Percentiles rank a stretch among this genome's conserved stretches.
Evolutionary conservation across 1,140 invertebrate genomes (phyloP).

Genomic region (Heliconius melpomene): DNA sequence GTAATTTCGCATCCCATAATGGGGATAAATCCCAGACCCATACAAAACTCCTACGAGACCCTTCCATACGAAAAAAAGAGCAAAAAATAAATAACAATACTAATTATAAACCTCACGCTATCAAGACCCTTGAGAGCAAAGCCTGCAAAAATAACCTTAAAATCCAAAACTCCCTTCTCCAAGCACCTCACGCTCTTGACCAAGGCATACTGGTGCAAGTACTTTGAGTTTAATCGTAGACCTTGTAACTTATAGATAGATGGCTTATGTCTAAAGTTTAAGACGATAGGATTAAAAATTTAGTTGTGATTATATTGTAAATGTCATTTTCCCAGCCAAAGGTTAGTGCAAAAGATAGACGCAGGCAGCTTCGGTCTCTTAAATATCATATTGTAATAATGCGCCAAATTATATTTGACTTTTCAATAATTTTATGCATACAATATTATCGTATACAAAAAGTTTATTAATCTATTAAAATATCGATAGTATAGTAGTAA

Average conservation of each 20-base stretch:
- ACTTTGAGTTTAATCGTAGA: neutral
- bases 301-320: neutral
- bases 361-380: neutral
- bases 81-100: neutral
- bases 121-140: too few species aligned
- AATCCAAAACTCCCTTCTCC: neutral
- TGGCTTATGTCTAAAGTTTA: neutral
- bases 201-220: neutral
- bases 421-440: neutral
- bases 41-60: too few species aligned
- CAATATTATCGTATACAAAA: neutral
- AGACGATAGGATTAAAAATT: neutral
- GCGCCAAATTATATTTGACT: neutral
- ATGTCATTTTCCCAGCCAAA: neutral
- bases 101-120: too few species aligned
- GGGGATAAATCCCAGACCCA: too few species aligned
- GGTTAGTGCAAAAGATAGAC: neutral
- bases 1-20: too few species aligned
- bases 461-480: too few species aligned
- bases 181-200: neutral
- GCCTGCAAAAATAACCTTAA: neutral
- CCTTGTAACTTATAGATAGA: neutral
- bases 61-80: neutral
- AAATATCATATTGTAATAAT: neutral
- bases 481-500: too few species aligned